Percentiles rank a stretch among this genome's conserved stretches.
These are phyloP conservation scores for Eublepharis macularius DNA, from an alignment of 2,113 vertebrate species.

Conservation along the genomic window DNA sequence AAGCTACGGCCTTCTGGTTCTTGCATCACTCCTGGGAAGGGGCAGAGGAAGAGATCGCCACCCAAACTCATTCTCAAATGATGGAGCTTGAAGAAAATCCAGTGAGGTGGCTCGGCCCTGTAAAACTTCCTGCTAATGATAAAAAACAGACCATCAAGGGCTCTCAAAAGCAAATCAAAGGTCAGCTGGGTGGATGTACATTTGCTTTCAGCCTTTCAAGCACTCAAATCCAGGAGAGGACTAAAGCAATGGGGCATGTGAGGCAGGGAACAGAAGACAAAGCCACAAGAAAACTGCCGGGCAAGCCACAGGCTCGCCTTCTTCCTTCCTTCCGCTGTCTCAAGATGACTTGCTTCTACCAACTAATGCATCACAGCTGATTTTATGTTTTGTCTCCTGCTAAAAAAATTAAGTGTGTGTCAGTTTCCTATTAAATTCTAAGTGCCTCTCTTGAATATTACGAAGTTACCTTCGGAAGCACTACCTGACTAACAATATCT, in stretches of 20 bases:
- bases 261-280: slow-evolving; percentile 28
- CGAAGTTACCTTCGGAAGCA: slow-evolving; percentile 14
- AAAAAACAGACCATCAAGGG: not conserved
- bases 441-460: slow-evolving; percentile 57
- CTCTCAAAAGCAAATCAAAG: not conserved
- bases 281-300: not conserved
- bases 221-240: slow-evolving; percentile 5
- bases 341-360: slow-evolving; percentile 2
- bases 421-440: slow-evolving; percentile 28
- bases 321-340: not conserved
- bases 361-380: slow-evolving; percentile 34
- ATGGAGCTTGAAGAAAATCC: not conserved
- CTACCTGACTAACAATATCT: slow-evolving; percentile 22
- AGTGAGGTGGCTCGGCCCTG: not conserved
- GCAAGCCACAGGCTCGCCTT: not conserved
- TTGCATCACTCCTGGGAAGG: not conserved
- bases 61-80: slow-evolving; percentile 21
- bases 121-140: not conserved
- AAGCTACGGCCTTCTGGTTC: not conserved
- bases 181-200: slow-evolving; percentile 1
- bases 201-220: slow-evolving; percentile 20
- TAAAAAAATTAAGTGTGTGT: slow-evolving; percentile 41
- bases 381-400: slow-evolving; percentile 2
- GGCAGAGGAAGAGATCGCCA: not conserved
- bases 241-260: not conserved